phyloP scores from a whole-genome alignment of 2,113 vertebrate genomes.

The Myrmecobius fasciatus region DNA sequence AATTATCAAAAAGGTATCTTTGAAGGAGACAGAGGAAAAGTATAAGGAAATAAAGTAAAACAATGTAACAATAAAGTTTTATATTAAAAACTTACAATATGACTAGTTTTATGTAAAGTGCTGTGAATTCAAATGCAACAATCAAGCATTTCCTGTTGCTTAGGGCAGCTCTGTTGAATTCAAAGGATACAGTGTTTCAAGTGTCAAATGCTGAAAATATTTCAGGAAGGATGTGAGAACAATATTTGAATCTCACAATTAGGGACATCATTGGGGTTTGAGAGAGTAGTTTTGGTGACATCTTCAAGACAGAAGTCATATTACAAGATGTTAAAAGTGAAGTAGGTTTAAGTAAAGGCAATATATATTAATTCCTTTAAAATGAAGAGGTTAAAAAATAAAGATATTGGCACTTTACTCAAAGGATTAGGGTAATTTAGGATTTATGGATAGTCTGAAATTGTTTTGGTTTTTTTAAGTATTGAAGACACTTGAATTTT shows the following conservation, averaged over 20 bases:
- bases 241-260: background rate
- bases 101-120: background rate
- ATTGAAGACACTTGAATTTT: background rate
- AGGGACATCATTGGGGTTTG: background rate
- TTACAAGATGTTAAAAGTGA: background rate
- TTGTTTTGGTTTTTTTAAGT: background rate
- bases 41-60: background rate
- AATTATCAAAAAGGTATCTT: background rate
- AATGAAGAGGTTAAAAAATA: background rate
- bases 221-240: background rate
- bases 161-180: background rate
- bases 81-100: background rate
- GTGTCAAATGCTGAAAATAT: background rate
- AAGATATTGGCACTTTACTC: background rate
- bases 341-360: background rate
- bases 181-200: background rate
- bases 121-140: background rate
- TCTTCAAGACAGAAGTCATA: background rate
- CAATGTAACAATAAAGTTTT: background rate
- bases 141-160: background rate
- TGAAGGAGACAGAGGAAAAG: background rate
- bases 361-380: background rate
- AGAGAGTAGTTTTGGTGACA: background rate
- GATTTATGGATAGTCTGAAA: background rate
- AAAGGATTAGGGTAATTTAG: background rate